phyloP scores from a whole-genome alignment of 2,888 invertebrate species.

The Fragum fragum region DNA sequence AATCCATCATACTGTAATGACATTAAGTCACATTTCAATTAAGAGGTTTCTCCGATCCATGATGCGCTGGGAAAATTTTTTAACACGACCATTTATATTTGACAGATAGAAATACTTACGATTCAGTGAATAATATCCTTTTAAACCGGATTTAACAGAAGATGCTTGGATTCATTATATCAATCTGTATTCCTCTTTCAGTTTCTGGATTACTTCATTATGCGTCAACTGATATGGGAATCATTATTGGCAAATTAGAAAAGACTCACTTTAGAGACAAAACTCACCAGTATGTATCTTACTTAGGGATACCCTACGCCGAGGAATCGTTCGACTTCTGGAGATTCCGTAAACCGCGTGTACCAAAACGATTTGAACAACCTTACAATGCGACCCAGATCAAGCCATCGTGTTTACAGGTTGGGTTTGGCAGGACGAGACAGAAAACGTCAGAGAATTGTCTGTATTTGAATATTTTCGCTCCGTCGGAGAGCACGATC shows the following conservation, averaged over 20 bases:
- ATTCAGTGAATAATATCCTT: too few species aligned
- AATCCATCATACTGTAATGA: background rate
- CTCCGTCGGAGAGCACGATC: slow-evolving; percentile 55
- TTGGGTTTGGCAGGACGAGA: slow-evolving; percentile 38
- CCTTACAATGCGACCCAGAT: slow-evolving; percentile 63
- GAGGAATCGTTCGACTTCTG: slow-evolving; percentile 28
- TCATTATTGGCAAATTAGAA: slow-evolving; percentile 52
- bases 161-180: too few species aligned
- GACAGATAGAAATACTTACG: too few species aligned
- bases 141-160: too few species aligned
- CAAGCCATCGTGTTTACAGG: slow-evolving; percentile 51
- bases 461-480: slow-evolving; percentile 60
- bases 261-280: slow-evolving; percentile 33
- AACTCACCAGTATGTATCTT: slow-evolving; percentile 34
- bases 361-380: slow-evolving; percentile 32
- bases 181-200: background rate
- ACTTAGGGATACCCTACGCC: slow-evolving; percentile 63
- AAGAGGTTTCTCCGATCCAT: background rate
- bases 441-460: slow-evolving; percentile 53
- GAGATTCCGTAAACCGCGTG: slow-evolving; percentile 44
- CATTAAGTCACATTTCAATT: background rate
- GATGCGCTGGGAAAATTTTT: background rate
- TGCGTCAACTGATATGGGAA: slow-evolving; percentile 55
- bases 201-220: slow-evolving; percentile 22
- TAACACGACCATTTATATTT: too few species aligned